Percentiles rank a stretch among this genome's conserved stretches.
Evolutionary conservation across 1,140 invertebrate species (phyloP).

Genomic region (Coelopa frigida): DNA sequence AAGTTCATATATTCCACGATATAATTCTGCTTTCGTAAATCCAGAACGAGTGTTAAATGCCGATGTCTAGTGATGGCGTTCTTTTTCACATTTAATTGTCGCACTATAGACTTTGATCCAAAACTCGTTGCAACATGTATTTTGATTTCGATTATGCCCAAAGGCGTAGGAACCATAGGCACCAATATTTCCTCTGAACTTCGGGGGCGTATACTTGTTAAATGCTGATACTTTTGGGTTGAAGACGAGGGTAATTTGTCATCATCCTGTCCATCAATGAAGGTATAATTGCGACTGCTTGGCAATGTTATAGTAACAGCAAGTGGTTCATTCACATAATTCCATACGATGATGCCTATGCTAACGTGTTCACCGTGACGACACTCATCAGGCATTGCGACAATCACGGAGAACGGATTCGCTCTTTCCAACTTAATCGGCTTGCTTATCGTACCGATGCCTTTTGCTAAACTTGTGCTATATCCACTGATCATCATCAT

Average conservation of each 20-base stretch:
- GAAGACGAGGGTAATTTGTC: conserved; percentile 77
- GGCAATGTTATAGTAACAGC: conserved; percentile 79
- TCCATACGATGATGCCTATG: conserved; percentile 86
- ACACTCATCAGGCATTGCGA: conserved; percentile 80
- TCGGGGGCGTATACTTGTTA: conserved; percentile 88
- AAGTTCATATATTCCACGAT: conserved; percentile 93
- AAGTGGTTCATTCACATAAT: conserved; percentile 78
- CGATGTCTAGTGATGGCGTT: conserved; percentile 86
- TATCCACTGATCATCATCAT: conserved; percentile 90
- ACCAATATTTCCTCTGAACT: conserved; percentile 81
- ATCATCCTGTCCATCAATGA: conserved; percentile 87
- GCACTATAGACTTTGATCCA: conserved; percentile 67
- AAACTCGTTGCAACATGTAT: conserved; percentile 80
- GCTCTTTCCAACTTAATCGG: conserved; percentile 77
- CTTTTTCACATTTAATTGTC: conserved; percentile 71
- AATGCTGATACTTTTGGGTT: conserved; percentile 84
- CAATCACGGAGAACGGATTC: conserved; percentile 88
- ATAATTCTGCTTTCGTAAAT: conserved; percentile 85
- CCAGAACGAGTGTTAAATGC: conserved; percentile 85
- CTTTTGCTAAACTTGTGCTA: conserved; percentile 74
- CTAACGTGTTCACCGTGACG: conserved; percentile 91
- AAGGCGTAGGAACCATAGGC: conserved; percentile 76
- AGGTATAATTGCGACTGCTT: conserved; percentile 85
- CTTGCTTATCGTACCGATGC: conserved; percentile 75
- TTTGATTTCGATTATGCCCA: conserved; percentile 73